phyloP scores from a whole-genome alignment of 64 coral and sea anemone genomes.

The Actinia equina region DNA sequence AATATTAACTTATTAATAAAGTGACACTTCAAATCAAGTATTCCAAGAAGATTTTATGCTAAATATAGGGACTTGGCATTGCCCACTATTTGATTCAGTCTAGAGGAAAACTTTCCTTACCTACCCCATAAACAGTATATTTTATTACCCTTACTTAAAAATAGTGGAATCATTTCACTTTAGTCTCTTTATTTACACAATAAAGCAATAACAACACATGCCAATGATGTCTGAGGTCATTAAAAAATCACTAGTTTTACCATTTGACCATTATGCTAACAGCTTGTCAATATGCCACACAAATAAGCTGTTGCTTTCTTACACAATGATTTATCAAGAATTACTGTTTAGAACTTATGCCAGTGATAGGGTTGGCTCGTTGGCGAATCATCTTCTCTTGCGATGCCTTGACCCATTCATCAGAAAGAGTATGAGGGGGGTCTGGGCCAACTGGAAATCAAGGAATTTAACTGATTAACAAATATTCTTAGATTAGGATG shows the following conservation, averaged over 20 bases:
- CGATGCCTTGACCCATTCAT: slow-evolving; percentile 65
- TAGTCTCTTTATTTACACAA: slow-evolving; percentile 41
- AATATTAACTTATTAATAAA: no score
- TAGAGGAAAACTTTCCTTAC: no score
- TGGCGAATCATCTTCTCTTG: slow-evolving; percentile 64
- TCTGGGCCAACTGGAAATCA: slow-evolving; percentile 75
- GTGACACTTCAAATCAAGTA: no score
- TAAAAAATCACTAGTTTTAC: slow-evolving; percentile 7
- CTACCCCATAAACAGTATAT: no score
- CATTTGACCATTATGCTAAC: slow-evolving; percentile 12
- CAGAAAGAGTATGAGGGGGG: slow-evolving; percentile 52
- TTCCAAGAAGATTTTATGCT: no score
- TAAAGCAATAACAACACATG: slow-evolving; percentile 19
- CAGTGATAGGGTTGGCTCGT: slow-evolving; percentile 81
- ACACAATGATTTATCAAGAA: not conserved
- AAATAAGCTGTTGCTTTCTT: slow-evolving; percentile 1
- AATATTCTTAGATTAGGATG: no score
- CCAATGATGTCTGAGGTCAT: not conserved
- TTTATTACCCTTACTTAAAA: not conserved
- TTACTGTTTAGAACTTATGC: slow-evolving; percentile 65
- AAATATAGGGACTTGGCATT: no score
- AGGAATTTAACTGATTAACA: no score
- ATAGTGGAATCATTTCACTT: not conserved
- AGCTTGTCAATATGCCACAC: not conserved
- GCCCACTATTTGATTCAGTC: no score